These are phyloP conservation scores for Steinernema carpocapsae DNA, from an alignment of 2,888 invertebrate species.

Conservation along the genomic window DNA sequence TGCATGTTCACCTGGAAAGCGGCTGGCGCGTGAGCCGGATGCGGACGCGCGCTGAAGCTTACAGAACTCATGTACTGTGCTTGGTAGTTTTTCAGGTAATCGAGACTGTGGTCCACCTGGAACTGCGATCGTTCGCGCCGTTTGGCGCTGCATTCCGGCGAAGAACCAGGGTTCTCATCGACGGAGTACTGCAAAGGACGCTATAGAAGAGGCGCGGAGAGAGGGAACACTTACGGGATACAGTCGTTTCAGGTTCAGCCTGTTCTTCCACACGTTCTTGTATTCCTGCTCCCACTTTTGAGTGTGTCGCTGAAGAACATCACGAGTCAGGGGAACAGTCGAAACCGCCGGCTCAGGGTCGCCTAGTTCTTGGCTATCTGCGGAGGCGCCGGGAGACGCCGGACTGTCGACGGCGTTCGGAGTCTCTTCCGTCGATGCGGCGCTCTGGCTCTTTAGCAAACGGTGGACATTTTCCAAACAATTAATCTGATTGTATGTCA, in stretches of 20 bases:
- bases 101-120: background rate
- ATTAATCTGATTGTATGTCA: slow-evolving; percentile 61
- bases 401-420: background rate
- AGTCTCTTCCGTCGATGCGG: slow-evolving; percentile 16
- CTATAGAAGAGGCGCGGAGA: background rate
- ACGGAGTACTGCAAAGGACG: background rate
- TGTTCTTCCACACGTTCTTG: slow-evolving; percentile 59
- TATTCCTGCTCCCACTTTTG: slow-evolving; percentile 62
- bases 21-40: background rate
- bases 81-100: slow-evolving; percentile 2
- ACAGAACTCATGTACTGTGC: background rate
- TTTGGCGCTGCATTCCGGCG: slow-evolving; percentile 1
- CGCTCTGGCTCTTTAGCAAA: slow-evolving; percentile 60
- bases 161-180: background rate
- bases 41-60: background rate
- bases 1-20: slow-evolving; percentile 11
- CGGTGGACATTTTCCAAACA: slow-evolving; percentile 68
- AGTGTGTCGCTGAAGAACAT: slow-evolving; percentile 61
- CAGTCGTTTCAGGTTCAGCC: slow-evolving; percentile 43
- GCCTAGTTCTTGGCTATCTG: background rate
- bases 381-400: background rate
- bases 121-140: background rate
- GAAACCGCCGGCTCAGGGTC: slow-evolving; percentile 40
- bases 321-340: slow-evolving; percentile 58
- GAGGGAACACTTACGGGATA: background rate